Percentiles rank a stretch among this genome's conserved stretches.
Conservation (phyloP, 2,113 vertebrate genomes). For the Amblyopsis rosae region DNA sequence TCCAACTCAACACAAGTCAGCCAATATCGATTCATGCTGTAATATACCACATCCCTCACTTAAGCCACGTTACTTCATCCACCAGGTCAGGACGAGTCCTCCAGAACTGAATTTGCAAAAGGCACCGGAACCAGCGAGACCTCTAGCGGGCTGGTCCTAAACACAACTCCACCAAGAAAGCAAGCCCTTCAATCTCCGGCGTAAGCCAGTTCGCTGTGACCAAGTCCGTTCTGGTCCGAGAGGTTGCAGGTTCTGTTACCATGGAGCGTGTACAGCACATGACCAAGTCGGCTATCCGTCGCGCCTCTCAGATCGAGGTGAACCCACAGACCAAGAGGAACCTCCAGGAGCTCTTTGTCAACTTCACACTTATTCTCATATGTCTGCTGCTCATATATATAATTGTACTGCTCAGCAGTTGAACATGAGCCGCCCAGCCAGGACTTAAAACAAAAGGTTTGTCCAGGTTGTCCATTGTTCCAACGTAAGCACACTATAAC, state of each 20-base stretch:
- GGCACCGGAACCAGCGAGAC: background rate
- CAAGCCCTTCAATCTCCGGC: background rate
- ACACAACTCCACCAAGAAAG: background rate
- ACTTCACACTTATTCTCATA: constrained; percentile 98
- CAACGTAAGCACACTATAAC: no score
- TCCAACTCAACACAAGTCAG: background rate
- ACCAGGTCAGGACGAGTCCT: background rate
- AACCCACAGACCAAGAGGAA: constrained; percentile 92
- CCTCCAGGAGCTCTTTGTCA: constrained; percentile 96
- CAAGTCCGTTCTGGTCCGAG: background rate
- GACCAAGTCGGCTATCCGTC: constrained; percentile 92
- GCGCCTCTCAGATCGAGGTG: constrained; percentile 95
- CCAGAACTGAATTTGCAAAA: background rate
- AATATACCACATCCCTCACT: background rate
- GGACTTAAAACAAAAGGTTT: no score
- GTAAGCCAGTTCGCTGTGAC: background rate
- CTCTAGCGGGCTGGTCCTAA: no score
- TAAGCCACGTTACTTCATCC: background rate
- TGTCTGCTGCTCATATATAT: constrained; percentile 98
- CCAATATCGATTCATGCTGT: background rate
- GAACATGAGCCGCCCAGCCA: constrained; percentile 21
- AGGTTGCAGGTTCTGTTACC: background rate
- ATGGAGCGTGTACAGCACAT: constrained; percentile 99
- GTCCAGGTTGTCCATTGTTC: background rate
- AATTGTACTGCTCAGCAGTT: constrained; percentile 90